These are phyloP conservation scores for Diarsia dahlii DNA, from an alignment of 2,888 invertebrate genomes.

Conservation along the genomic window DNA sequence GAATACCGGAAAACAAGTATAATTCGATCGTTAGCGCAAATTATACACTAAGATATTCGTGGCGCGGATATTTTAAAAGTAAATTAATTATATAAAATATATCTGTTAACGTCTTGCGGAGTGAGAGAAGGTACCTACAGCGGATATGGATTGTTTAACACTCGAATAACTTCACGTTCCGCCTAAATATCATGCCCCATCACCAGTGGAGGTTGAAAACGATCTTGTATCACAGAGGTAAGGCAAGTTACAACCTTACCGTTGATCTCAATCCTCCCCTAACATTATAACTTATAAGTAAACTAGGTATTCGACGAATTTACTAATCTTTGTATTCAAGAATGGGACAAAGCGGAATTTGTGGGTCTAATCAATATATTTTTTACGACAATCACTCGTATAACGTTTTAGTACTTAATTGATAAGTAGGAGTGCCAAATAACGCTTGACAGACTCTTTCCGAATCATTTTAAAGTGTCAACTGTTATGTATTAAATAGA, in stretches of 20 bases:
- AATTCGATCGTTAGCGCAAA: conserved; percentile 30
- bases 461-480: conserved; percentile 8
- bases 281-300: conserved; percentile 34
- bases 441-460: conserved; percentile 57
- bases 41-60: conserved; percentile 8
- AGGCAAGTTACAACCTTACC: conserved; percentile 24
- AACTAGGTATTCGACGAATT: conserved; percentile 42
- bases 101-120: conserved; percentile 12
- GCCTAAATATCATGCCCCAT: conserved; percentile 52
- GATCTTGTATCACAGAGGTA: conserved; percentile 31
- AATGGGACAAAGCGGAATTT: conserved; percentile 18
- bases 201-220: conserved; percentile 38
- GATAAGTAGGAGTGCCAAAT: conserved; percentile 58
- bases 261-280: conserved; percentile 43
- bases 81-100: conserved; percentile 13
- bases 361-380: conserved; percentile 18
- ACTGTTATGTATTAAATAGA: conserved; percentile 34
- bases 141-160: conserved; percentile 25
- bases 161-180: conserved; percentile 52
- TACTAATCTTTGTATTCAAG: conserved; percentile 49
- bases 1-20: background rate
- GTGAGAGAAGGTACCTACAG: conserved; percentile 13
- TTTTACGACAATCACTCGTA: conserved; percentile 22
- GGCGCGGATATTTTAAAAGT: background rate
- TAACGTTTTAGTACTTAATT: conserved; percentile 34